Evolutionary conservation across 2,797 vertebrate species (phyloP), one percentile per base, ranked within the genome.

Genomic region (Myiothlypis chrysogaster): DNA sequence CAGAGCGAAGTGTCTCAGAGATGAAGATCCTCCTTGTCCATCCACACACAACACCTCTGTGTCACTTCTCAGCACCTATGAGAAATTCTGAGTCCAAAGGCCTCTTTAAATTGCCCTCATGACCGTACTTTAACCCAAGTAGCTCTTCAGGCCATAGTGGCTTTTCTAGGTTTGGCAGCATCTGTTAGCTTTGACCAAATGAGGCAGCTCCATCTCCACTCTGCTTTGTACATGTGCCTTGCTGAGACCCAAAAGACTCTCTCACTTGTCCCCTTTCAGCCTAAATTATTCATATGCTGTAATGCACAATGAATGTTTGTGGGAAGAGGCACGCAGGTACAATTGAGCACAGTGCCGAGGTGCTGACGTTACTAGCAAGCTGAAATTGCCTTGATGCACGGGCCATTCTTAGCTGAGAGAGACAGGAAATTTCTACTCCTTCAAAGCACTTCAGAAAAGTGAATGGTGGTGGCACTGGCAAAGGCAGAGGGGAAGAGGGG

Each of bases 201-300:
- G 75, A 82, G 49, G 65, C 44, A 79, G 50, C 39, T 68, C 50
- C 64, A 41, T 78, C 53, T 81, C 61, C 39, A 5, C 49, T 88
- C 65, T 44, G 22, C 56, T 78, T 59, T 56, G 66, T 69, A 66
- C 66, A 21, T 2, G 9, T 93, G 72, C 63, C 49, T 93, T 84
- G 39, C 64, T 28, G 53, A 78, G 44, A 59, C 68, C 82, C 50
- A 69, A 32, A 84, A 79, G 55, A 20, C 57, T 94, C 68, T 49
- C 53, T 83, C 14, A 6, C 24, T 82, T 64, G 89, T 92, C 83
- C 71, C 64, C 50, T 94, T 88, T 60, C 92, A 81, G 72, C 60
- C 82, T 97, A 89, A 95, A 96, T 97, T 97, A 96, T 96, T 97
- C 55, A 97, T 91, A 60, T 66, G 56, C 76, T 69, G 60, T 97